Evolutionary conservation across 2,888 invertebrate genomes (phyloP).

Genomic region (Nebria salina): DNA sequence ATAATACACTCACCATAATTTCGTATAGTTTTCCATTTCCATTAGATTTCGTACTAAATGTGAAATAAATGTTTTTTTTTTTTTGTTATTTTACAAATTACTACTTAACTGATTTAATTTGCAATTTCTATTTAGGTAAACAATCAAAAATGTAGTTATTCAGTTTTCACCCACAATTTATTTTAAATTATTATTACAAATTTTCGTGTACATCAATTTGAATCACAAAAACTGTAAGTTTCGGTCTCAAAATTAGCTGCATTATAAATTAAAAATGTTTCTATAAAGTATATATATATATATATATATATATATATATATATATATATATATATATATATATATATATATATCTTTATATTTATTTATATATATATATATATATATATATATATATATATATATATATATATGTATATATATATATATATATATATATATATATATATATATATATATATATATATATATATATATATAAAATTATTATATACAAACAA

Average conservation of each 20-base stretch:
- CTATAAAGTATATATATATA: background rate
- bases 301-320: conserved; percentile 16
- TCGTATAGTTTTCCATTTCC: conserved; percentile 31
- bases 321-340: conserved; percentile 3
- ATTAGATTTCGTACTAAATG: conserved; percentile 35
- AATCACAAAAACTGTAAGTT: conserved; percentile 26
- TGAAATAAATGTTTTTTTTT: conserved; percentile 12
- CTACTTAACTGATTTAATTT: conserved; percentile 11
- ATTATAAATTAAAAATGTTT: conserved; percentile 25
- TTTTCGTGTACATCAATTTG: conserved; percentile 50
- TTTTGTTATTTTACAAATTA: conserved; percentile 20
- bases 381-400: too few species aligned
- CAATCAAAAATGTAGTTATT: conserved; percentile 17
- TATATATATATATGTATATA: too few species aligned
- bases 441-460: background rate
- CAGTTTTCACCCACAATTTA: conserved; percentile 55
- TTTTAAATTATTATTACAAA: conserved; percentile 54
- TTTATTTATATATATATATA: background rate
- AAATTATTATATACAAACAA: background rate
- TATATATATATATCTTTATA: conserved; percentile 34
- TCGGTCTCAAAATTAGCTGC: conserved; percentile 21
- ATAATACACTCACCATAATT: conserved; percentile 36
- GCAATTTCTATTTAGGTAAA: conserved; percentile 35
- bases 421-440: too few species aligned
- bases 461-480: conserved; percentile 18